Percentiles rank a stretch among this genome's conserved stretches.
phyloP scores from a whole-genome alignment of 2,888 invertebrate genomes.

The Drepanosiphum platanoidis region DNA sequence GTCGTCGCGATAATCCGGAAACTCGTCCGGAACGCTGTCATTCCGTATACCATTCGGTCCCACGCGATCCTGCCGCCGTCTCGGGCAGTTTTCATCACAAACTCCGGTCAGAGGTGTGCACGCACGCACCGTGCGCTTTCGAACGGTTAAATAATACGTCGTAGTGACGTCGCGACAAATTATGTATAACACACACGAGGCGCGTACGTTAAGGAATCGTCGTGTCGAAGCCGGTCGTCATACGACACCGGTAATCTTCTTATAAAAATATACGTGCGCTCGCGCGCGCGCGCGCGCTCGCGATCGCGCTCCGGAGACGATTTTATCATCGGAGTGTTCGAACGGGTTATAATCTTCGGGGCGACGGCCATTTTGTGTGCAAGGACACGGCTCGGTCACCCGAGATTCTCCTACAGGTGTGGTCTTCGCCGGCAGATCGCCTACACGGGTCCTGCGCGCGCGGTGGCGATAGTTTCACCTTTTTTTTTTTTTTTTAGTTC shows the following conservation, averaged over 20 bases:
- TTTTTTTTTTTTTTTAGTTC: not conserved
- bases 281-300: not conserved
- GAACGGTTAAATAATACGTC: no score
- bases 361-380: conserved; percentile 50
- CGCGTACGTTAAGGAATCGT: no score
- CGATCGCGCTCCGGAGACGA: not conserved
- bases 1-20: no score
- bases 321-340: not conserved
- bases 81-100: no score
- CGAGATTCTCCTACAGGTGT: conserved; percentile 62
- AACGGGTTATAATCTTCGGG: conserved; percentile 53
- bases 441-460: not conserved
- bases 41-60: not conserved
- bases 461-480: not conserved
- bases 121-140: no score
- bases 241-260: conserved; percentile 48
- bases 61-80: not conserved
- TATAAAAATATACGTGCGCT: not conserved
- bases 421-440: conserved; percentile 47
- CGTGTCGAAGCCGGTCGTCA: conserved; percentile 41
- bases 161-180: not conserved
- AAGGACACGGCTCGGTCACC: conserved; percentile 41
- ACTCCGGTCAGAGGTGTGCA: no score
- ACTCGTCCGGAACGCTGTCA: no score
- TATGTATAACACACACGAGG: not conserved